phyloP scores from a whole-genome alignment of 2,113 vertebrate genomes.

The Hemichromis elongatus region DNA sequence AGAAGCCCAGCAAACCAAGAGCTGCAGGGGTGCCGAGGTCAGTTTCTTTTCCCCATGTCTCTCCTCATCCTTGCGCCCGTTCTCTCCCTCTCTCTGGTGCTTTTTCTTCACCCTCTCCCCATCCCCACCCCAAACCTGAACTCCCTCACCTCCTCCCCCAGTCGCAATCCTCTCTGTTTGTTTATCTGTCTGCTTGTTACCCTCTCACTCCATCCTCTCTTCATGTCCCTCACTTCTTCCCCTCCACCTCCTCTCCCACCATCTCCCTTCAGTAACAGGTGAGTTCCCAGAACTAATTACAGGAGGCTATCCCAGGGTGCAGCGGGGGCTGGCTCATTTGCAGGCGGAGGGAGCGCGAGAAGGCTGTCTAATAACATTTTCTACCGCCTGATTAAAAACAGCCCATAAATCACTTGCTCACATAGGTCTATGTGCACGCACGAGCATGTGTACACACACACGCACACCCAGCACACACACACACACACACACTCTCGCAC shows the following conservation, averaged over 20 bases:
- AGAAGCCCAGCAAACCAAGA: neutral
- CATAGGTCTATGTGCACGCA: constrained; percentile 7
- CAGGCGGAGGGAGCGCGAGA: constrained; percentile 36
- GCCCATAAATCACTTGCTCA: constrained; percentile 62
- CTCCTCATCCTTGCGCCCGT: neutral
- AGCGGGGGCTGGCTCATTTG: constrained; percentile 52
- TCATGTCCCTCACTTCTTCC: neutral
- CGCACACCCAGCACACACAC: neutral
- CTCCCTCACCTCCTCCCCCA: neutral
- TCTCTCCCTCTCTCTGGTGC: neutral
- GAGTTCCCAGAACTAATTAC: constrained; percentile 69
- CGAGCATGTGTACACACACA: neutral
- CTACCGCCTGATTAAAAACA: constrained; percentile 65
- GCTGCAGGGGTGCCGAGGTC: neutral
- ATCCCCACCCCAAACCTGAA: neutral
- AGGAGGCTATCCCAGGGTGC: constrained; percentile 58
- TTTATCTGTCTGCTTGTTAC: constrained; percentile 40
- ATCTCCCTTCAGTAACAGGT: constrained; percentile 58
- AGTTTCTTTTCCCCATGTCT: neutral
- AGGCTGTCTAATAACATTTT: constrained; percentile 66
- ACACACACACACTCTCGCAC: neutral
- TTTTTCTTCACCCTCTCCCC: neutral
- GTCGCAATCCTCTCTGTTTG: neutral
- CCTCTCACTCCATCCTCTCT: neutral
- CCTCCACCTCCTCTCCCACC: neutral